A percentile compares a stretch with the other conserved stretches of the same genome.
These are phyloP conservation scores for Mongoloraphidia duomilia DNA, from an alignment of 2,888 invertebrate genomes.

Conservation along the genomic window DNA sequence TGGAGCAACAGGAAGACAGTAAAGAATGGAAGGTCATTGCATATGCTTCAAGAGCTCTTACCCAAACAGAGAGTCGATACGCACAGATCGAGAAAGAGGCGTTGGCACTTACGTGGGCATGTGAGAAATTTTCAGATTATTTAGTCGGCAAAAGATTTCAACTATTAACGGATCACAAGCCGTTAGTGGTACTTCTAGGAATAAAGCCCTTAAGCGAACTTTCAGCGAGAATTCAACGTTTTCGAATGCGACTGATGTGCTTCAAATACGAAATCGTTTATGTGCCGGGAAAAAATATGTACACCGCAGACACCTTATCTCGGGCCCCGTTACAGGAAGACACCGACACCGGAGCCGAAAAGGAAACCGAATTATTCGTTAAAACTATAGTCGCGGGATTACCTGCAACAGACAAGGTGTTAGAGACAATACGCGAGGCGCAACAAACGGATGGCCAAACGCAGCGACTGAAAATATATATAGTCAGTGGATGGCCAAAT, in stretches of 20 bases:
- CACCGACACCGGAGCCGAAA: too few relatives aligned
- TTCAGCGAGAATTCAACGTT: conserved; percentile 23
- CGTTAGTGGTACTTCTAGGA: conserved; percentile 21
- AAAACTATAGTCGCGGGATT: too few relatives aligned
- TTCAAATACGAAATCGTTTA: conserved; percentile 18
- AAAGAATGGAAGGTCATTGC: conserved; percentile 18
- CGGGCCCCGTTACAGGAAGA: too few relatives aligned
- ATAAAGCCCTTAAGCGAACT: conserved; percentile 22
- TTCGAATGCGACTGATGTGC: conserved; percentile 20
- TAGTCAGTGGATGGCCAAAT: too few relatives aligned
- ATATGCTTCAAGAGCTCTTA: conserved; percentile 22
- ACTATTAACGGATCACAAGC: conserved; percentile 25
- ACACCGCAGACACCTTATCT: conserved; percentile 21
- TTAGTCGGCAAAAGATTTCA: conserved; percentile 18
- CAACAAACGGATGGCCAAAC: too few relatives aligned
- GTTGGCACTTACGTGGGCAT: conserved; percentile 21
- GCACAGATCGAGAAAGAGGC: conserved; percentile 26
- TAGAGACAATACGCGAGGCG: too few relatives aligned
- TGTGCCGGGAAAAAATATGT: conserved; percentile 20
- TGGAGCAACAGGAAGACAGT: conserved; percentile 18
- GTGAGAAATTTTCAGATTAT: conserved; percentile 22
- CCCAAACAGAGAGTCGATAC: conserved; percentile 20
- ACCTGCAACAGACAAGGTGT: too few relatives aligned
- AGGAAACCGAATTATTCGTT: too few relatives aligned
- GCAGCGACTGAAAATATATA: too few relatives aligned